Base-by-base conservation (phyloP, 2,113 vertebrate species). In the Corythaixoides concolor region DNA sequence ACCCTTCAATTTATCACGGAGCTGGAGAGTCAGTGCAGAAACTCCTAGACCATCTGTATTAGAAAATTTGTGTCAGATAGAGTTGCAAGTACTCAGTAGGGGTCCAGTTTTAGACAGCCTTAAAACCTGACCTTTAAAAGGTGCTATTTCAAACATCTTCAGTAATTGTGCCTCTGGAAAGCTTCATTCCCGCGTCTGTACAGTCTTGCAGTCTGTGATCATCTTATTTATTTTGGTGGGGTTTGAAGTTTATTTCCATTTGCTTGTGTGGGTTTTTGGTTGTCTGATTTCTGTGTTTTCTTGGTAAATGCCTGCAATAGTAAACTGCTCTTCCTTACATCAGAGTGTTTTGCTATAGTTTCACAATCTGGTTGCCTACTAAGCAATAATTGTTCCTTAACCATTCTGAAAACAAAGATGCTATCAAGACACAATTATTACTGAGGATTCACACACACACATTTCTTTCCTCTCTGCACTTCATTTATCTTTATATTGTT, bases 61-160 rank as follows among this genome's bases (percentile, higher is more conserved):
- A n/a, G 66, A 52, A 82, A 82, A 76, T 20, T 56, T 52, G 32
- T 88, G 74, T 92, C 68, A 75, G 37, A 79, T 49, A 47, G 68
- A 93, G 47, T 68, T 90, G 47, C 84, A 55, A 84, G 60, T 32
- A 47, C 68, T 88, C 67, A 28, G 30, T 52, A 69, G n/a, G 75
- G 33, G n/a, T 90, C 52, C 52, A 43, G 53, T 59, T 96, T 76
- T 86, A 93, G 79, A 69, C 45, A 67, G 59, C 79, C 55, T 80
- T 88, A 89, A 91, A 96, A 37, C 47, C 22, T 94, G 85, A 95
- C 93, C 88, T 96, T 93, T 94, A 70, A 75, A 75, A 82, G 74
- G 39, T 85, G 49, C 32, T 53, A 4, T 90, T 95, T 78, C 62
- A 60, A 53, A 72, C 33, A 30, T 39, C 39, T 52, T 68, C 53